These are phyloP conservation scores for Calephelis perditalis DNA, from an alignment of 2,888 invertebrate genomes.

Conservation along the genomic window DNA sequence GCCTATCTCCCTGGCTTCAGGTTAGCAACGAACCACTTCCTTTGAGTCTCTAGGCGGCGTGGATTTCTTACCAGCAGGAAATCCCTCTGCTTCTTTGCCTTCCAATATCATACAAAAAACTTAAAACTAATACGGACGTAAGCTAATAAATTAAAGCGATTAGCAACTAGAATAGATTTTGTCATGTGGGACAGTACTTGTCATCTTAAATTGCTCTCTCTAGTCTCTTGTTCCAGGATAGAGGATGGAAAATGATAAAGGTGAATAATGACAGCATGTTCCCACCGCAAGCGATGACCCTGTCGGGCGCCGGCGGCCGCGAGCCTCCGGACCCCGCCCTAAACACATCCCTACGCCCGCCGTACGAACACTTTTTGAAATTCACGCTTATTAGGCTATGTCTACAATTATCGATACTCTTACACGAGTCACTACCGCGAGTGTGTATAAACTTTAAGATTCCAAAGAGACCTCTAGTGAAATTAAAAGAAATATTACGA, in stretches of 20 bases:
- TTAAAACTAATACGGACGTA: no score
- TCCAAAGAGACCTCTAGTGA: constrained; percentile 74
- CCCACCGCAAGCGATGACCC: constrained; percentile 71
- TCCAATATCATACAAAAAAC: no score
- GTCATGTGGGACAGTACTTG: background rate
- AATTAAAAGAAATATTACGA: constrained; percentile 71
- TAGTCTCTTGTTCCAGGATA: constrained; percentile 68
- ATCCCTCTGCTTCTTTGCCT: no score
- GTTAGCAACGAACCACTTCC: no score
- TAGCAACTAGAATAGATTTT: no score
- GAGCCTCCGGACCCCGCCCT: constrained; percentile 46
- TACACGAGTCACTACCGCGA: constrained; percentile 47
- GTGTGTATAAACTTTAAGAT: constrained; percentile 62
- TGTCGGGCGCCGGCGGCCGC: constrained; percentile 55
- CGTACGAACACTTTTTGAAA: constrained; percentile 52
- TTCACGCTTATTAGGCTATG: constrained; percentile 73
- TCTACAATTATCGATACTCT: constrained; percentile 62
- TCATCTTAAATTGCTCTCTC: constrained; percentile 23
- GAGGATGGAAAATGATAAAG: constrained; percentile 70
- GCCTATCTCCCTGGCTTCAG: no score
- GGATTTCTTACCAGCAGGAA: no score
- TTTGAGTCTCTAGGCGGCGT: no score
- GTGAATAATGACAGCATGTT: constrained; percentile 71
- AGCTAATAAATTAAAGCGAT: no score
- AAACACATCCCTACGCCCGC: constrained; percentile 44